A percentile compares a stretch with the other conserved stretches of the same genome.
These are phyloP conservation scores for Eulacestoma nigropectus DNA, from an alignment of 2,113 vertebrate species.

Conservation along the genomic window DNA sequence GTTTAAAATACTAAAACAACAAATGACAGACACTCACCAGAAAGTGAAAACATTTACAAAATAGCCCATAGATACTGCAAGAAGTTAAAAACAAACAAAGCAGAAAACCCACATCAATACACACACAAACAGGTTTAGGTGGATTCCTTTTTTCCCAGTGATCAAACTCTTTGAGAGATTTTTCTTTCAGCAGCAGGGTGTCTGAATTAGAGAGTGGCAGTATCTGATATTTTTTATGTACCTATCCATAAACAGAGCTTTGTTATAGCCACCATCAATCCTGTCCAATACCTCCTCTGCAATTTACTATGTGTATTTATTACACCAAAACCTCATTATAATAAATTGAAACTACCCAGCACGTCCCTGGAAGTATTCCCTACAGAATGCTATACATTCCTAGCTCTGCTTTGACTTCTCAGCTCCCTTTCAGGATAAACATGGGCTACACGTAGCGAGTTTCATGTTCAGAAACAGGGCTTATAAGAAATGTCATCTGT, in stretches of 20 bases:
- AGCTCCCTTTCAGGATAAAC: neutral
- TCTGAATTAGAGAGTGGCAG: neutral
- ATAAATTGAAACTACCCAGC: neutral
- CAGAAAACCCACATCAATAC: neutral
- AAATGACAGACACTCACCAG: neutral
- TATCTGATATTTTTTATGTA: neutral
- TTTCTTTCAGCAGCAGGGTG: neutral
- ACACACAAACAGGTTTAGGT: neutral
- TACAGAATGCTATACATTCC: neutral
- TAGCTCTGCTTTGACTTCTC: neutral
- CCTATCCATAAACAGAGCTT: neutral
- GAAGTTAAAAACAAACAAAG: neutral
- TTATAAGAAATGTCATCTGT: neutral
- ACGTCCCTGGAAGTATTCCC: neutral
- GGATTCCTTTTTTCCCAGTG: neutral
- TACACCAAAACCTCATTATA: neutral
- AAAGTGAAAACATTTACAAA: neutral
- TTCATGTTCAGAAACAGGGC: neutral
- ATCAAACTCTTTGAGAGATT: neutral
- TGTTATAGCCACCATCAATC: conserved; percentile 1
- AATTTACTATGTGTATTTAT: neutral
- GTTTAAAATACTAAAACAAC: neutral
- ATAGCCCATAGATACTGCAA: neutral
- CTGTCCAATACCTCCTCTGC: neutral
- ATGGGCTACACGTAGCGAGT: neutral